Evolutionary conservation across 2,113 vertebrate species (phyloP).

Genomic region (Gnathonemus echidnorhynchus): DNA sequence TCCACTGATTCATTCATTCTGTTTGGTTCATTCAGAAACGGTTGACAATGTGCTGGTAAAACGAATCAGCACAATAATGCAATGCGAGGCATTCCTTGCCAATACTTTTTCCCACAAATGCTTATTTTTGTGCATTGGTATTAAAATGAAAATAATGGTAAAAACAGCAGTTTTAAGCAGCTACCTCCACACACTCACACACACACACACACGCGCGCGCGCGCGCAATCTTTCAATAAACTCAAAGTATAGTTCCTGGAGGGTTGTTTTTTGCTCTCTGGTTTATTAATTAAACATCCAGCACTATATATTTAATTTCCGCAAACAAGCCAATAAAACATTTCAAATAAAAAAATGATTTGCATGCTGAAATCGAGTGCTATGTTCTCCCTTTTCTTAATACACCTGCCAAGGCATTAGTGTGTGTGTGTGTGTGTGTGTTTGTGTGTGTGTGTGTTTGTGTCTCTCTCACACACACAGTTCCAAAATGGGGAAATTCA

Average conservation of each 20-base stretch:
- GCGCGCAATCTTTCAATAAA: neutral
- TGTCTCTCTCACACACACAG: neutral
- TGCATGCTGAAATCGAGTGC: neutral
- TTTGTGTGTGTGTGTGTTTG: neutral
- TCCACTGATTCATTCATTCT: constrained; percentile 9
- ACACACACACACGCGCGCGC: neutral
- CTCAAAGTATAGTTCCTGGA: neutral
- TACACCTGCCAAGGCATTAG: neutral
- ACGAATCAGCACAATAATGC: neutral
- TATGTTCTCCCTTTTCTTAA: neutral
- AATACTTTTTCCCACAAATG: neutral
- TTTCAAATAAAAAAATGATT: neutral
- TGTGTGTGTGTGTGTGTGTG: neutral
- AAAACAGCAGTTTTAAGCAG: neutral
- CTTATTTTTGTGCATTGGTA: neutral
- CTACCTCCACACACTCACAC: neutral
- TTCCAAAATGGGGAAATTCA: neutral
- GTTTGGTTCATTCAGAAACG: neutral
- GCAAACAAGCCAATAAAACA: constrained; percentile 4
- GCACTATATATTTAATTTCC: constrained; percentile 11
- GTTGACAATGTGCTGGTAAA: neutral
- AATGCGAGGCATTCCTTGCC: neutral
- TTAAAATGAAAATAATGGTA: neutral
- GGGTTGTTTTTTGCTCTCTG: neutral
- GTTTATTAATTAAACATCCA: constrained; percentile 7